Conservation (phyloP, 1,140 invertebrate genomes). For the Euglossa dilemma region DNA sequence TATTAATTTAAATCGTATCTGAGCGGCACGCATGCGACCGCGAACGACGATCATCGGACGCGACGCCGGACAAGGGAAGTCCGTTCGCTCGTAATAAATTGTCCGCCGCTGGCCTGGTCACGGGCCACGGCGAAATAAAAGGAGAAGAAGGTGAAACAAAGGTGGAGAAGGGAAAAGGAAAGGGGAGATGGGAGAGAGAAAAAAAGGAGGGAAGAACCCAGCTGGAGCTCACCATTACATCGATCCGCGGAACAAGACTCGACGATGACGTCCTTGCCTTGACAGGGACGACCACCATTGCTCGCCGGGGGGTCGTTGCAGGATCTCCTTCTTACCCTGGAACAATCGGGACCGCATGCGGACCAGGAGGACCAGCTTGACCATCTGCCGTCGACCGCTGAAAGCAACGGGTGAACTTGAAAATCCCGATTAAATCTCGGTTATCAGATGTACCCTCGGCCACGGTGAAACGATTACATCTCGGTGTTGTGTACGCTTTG, state of each 20-base stretch:
- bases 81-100: slow-evolving; percentile 61
- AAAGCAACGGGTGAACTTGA: slow-evolving; percentile 58
- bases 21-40: background rate
- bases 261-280: slow-evolving; percentile 86
- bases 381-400: slow-evolving; percentile 87
- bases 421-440: slow-evolving; percentile 65
- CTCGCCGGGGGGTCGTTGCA: slow-evolving; percentile 88
- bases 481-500: background rate
- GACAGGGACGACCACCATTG: slow-evolving; percentile 86
- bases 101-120: slow-evolving; percentile 34
- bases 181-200: background rate
- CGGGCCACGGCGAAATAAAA: slow-evolving; percentile 44
- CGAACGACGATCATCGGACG: slow-evolving; percentile 14
- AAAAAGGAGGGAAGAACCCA: slow-evolving; percentile 34
- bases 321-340: slow-evolving; percentile 89
- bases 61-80: slow-evolving; percentile 23
- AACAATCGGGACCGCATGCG: slow-evolving; percentile 92
- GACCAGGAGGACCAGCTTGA: slow-evolving; percentile 94
- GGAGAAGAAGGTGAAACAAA: background rate
- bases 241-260: slow-evolving; percentile 82
- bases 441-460: slow-evolving; percentile 51
- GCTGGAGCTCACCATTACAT: slow-evolving; percentile 78
- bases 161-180: background rate
- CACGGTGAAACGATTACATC: slow-evolving; percentile 32
- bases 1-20: slow-evolving; percentile 47